Conservation (phyloP, 2,797 vertebrate species). For the Anguilla marmorata region DNA sequence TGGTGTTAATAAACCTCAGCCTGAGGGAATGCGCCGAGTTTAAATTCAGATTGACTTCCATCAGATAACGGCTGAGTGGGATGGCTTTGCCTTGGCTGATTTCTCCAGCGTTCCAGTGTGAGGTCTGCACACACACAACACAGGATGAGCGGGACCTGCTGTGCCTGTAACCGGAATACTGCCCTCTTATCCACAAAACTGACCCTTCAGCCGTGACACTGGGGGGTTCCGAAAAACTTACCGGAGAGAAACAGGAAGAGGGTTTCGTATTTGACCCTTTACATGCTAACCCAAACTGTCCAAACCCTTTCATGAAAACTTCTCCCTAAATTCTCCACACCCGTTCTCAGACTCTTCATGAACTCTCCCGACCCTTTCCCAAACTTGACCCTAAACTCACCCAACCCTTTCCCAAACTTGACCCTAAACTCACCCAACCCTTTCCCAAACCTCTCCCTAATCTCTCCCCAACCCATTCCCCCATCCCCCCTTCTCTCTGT, state of each 20-base stretch:
- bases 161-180: not conserved
- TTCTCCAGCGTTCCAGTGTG: not conserved
- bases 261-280: too few species aligned
- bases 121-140: not conserved
- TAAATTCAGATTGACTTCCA: not conserved
- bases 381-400: not conserved
- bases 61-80: not conserved
- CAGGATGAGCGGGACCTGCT: not conserved
- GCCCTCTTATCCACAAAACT: not conserved
- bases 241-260: too few species aligned
- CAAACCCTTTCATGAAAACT: not conserved
- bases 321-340: not conserved
- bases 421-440: too few species aligned
- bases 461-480: too few species aligned
- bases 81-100: not conserved
- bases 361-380: not conserved
- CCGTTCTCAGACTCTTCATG: not conserved
- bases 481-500: not conserved
- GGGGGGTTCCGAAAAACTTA: not conserved
- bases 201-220: not conserved
- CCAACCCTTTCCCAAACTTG: not conserved
- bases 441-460: too few species aligned
- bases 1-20: not conserved
- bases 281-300: not conserved
- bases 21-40: not conserved